These are phyloP conservation scores for Phragmatobia fuliginosa DNA, from an alignment of 2,888 invertebrate species.

Conservation along the genomic window DNA sequence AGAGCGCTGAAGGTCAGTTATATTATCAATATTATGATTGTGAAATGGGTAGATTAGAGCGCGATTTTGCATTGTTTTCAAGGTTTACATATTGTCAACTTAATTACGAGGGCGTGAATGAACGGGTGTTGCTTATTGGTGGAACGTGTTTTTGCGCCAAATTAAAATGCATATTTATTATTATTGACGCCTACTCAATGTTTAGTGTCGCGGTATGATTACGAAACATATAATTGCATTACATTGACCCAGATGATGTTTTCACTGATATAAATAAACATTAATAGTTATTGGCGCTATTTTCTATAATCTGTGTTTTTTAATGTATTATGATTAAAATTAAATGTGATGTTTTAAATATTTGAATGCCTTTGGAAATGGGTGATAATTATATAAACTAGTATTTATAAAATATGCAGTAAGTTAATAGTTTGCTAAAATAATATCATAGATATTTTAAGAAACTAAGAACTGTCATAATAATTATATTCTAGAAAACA, in stretches of 20 bases:
- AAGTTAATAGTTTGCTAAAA: too few species aligned
- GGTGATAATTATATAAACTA: too few species aligned
- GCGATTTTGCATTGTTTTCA: constrained; percentile 70
- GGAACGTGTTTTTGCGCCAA: constrained; percentile 32
- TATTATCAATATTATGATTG: constrained; percentile 50
- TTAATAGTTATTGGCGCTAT: background rate
- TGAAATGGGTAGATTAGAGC: constrained; percentile 48
- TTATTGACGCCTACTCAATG: constrained; percentile 27
- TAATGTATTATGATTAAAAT: background rate
- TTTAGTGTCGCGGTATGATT: constrained; percentile 32
- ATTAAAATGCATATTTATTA: constrained; percentile 31
- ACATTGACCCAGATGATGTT: constrained; percentile 45
- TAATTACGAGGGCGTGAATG: constrained; percentile 69
- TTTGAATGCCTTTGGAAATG: background rate
- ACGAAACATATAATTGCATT: constrained; percentile 43
- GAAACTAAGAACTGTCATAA: too few species aligned
- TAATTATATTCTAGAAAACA: too few species aligned
- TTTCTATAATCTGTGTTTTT: background rate
- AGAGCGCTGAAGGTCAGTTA: constrained; percentile 80
- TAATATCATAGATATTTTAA: too few species aligned
- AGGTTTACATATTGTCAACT: constrained; percentile 76
- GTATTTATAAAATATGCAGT: too few species aligned
- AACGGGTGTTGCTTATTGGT: constrained; percentile 47
- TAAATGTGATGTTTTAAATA: background rate
- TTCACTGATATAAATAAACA: constrained; percentile 36